Percentiles rank a stretch among this genome's conserved stretches.
These are phyloP conservation scores for Eidolon dupreanum DNA, from an alignment of 2,797 vertebrate species.

Conservation along the genomic window DNA sequence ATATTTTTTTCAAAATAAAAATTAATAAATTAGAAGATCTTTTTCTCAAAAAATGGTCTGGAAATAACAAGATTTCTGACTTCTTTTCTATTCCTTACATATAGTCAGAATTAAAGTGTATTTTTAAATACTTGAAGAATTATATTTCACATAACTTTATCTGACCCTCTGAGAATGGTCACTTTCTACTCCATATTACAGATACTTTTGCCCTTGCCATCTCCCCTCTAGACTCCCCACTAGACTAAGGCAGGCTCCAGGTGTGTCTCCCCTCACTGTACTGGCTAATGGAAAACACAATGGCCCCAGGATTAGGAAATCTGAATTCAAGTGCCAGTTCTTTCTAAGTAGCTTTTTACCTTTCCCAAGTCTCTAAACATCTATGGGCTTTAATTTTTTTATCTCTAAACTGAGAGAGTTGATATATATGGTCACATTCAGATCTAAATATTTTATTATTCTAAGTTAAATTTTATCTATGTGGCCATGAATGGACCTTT, in stretches of 20 bases:
- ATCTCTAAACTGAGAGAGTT: neutral
- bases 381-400: neutral
- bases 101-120: neutral
- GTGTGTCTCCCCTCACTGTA: neutral
- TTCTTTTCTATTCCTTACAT: neutral
- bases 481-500: neutral
- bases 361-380: neutral
- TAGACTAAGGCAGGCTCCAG: neutral
- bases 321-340: neutral
- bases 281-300: neutral
- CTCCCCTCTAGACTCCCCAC: neutral
- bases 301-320: neutral
- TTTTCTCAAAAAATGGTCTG: neutral
- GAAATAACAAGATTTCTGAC: neutral
- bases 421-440: neutral
- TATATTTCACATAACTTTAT: constrained; percentile 10
- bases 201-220: neutral
- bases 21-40: neutral
- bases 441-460: neutral
- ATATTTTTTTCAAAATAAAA: neutral
- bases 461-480: neutral
- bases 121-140: neutral
- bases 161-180: neutral
- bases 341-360: neutral
- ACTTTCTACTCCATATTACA: neutral